Evolutionary conservation across 2,113 vertebrate species (phyloP).

Genomic region (Takifugu bimaculatus): DNA sequence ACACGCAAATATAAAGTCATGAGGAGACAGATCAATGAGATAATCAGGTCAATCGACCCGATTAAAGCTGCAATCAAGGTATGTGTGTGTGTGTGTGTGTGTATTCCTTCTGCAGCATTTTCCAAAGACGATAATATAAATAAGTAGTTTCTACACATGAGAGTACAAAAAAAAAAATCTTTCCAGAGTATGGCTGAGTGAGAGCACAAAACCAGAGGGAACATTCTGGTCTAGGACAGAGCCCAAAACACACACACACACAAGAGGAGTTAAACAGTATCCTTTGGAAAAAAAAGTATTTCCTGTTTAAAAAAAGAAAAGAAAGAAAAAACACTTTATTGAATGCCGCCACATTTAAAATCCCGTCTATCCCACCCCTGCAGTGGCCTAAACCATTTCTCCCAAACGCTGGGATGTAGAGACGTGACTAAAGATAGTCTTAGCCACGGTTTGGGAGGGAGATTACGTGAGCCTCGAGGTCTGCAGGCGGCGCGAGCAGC

Average conservation of each 20-base stretch:
- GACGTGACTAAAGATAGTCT: slow-evolving; percentile 47
- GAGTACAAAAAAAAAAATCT: background rate
- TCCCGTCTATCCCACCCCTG: slow-evolving; percentile 5
- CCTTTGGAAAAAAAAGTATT: slow-evolving; percentile 27
- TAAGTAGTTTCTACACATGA: too few relatives aligned
- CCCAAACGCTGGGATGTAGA: background rate
- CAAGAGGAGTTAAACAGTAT: slow-evolving; percentile 18
- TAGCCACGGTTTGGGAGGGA: slow-evolving; percentile 30
- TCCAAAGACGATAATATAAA: too few relatives aligned
- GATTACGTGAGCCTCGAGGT: slow-evolving; percentile 47
- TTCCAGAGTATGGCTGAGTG: background rate
- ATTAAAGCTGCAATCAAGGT: too few relatives aligned
- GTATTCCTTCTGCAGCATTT: too few relatives aligned
- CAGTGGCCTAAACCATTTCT: slow-evolving; percentile 5
- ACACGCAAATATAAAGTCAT: slow-evolving; percentile 28
- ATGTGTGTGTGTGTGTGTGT: too few relatives aligned
- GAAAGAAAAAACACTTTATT: slow-evolving; percentile 3
- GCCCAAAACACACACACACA: slow-evolving; percentile 50
- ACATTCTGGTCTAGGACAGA: slow-evolving; percentile 47
- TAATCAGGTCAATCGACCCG: too few relatives aligned
- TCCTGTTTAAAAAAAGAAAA: slow-evolving; percentile 12
- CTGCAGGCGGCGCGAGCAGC: slow-evolving; percentile 35
- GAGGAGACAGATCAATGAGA: background rate
- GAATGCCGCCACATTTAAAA: slow-evolving; percentile 10
- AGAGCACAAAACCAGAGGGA: slow-evolving; percentile 49